Conservation (phyloP, 92 coral and sea anemone species). For the Virgularia gustaviana region DNA sequence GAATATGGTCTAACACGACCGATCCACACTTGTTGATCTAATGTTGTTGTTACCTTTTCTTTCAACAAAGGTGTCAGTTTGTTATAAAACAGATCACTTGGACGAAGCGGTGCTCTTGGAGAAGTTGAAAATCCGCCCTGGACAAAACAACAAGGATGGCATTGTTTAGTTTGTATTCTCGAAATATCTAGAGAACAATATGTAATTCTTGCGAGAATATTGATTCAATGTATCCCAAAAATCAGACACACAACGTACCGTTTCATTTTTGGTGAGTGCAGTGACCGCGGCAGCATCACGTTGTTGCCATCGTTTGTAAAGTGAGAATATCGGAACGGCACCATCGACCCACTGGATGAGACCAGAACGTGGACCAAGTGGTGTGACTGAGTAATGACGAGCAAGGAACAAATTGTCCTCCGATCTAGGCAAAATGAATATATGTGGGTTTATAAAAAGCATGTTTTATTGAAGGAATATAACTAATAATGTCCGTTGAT, state of each 20-base stretch:
- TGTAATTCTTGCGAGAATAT: no score
- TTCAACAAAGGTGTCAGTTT: conserved; percentile 94
- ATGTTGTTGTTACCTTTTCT: conserved; percentile 69
- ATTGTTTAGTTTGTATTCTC: background rate
- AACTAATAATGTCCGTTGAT: background rate
- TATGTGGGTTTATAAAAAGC: background rate
- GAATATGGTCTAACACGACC: no score
- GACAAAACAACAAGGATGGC: background rate
- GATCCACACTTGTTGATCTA: no score
- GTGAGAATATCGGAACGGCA: conserved; percentile 88
- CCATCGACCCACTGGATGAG: conserved; percentile 99
- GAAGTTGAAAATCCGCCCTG: conserved; percentile 30
- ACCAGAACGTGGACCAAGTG: conserved; percentile 98
- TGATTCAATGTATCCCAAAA: no score
- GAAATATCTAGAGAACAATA: no score
- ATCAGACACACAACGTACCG: conserved; percentile 40
- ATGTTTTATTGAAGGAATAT: background rate
- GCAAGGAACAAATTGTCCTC: conserved; percentile 85
- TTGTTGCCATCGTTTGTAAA: conserved; percentile 98
- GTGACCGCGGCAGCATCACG: conserved; percentile 70
- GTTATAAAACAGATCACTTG: conserved; percentile 94
- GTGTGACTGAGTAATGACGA: conserved; percentile 96
- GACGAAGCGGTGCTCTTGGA: conserved; percentile 68
- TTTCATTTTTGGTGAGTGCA: conserved; percentile 69
- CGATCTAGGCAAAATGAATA: conserved; percentile 52